Evolutionary conservation across 1,140 invertebrate species (phyloP).

Genomic region (Aporrectodea caliginosa): DNA sequence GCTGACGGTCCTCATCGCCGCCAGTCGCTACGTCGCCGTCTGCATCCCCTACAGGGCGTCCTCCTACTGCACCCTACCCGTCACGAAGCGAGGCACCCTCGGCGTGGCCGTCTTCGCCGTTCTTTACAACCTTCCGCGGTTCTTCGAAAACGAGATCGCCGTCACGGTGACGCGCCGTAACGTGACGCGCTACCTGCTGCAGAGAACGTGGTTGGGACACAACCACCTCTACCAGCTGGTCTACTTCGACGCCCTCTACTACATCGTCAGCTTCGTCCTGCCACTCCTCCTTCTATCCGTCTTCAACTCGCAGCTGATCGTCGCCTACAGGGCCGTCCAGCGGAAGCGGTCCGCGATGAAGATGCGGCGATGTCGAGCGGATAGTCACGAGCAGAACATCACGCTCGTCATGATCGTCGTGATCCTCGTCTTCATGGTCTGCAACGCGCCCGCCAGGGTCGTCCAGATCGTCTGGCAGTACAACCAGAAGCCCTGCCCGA

Average conservation of each 20-base stretch:
- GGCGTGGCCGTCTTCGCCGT: constrained; percentile 13
- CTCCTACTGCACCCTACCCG: constrained; percentile 3
- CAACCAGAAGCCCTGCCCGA: neutral
- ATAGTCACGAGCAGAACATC: constrained; percentile 25
- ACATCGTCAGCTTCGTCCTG: constrained; percentile 28
- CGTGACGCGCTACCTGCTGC: neutral
- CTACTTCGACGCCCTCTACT: constrained; percentile 27
- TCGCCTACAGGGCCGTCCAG: constrained; percentile 23
- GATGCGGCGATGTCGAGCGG: neutral
- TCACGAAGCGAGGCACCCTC: neutral
- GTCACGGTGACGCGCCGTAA: neutral
- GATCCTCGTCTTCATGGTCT: constrained; percentile 24
- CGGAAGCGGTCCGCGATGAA: constrained; percentile 5
- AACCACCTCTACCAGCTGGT: constrained; percentile 1
- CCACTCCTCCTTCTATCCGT: constrained; percentile 20
- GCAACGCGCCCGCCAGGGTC: constrained; percentile 28
- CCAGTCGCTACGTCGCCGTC: constrained; percentile 21
- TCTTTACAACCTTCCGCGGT: constrained; percentile 27
- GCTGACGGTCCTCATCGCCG: constrained; percentile 30
- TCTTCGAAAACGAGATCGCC: constrained; percentile 15
- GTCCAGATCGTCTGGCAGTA: constrained; percentile 26
- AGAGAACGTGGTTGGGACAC: neutral
- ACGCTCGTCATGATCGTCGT: constrained; percentile 30
- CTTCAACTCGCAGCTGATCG: constrained; percentile 17
- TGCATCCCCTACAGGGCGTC: constrained; percentile 25